Base-by-base conservation (phyloP, 2,888 invertebrate genomes). In the Meliscaeva auricollis region DNA sequence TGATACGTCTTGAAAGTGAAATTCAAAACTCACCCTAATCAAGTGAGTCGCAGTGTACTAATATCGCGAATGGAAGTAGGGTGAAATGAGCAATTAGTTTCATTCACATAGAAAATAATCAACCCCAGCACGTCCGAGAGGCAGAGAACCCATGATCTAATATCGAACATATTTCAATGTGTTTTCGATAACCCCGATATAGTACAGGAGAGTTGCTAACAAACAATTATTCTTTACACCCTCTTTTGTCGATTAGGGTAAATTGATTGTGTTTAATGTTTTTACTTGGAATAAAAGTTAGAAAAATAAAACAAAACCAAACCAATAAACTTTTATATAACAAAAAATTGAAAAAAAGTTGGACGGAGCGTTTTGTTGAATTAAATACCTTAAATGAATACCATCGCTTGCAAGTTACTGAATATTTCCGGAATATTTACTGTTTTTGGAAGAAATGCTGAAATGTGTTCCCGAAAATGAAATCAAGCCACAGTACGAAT, bases 11-110 rank as follows among this genome's bases (percentile, higher is more conserved):
- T 9, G 3, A 50, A 50, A 50, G 4, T 13, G 3, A 22, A 11
- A 17, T 46, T 46, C 6, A 1, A 15, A 20, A 2, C 1, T n/a
- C 11, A 3, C 4, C 7, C 35, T 38, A 58, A 38, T 3, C n/a
- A 7, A 20, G 1, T 13, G 13, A 13, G 0, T 20, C 0, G 35
- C 1, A 58, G 6, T 58, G 32, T 48, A 50, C 20, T 8, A 38
- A 38, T 9, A 38, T 9, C 9, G 9, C 13, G 38, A 13, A 38
- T 38, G 7, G 9, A 38, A 38, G 38, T 13, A 8, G 58, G 20
- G 58, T 2, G 17, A 81, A 85, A 77, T 76, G 81, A 85, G 85
- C 85, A 85, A 85, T 85, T 85, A 85, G 85, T 85, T 81, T 81
- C 76, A 85, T 81, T 76, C 81, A 76, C 76, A 81, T 73, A 38